phyloP scores from a whole-genome alignment of 2,797 vertebrate genomes.

The Epinephelus malabaricus region DNA sequence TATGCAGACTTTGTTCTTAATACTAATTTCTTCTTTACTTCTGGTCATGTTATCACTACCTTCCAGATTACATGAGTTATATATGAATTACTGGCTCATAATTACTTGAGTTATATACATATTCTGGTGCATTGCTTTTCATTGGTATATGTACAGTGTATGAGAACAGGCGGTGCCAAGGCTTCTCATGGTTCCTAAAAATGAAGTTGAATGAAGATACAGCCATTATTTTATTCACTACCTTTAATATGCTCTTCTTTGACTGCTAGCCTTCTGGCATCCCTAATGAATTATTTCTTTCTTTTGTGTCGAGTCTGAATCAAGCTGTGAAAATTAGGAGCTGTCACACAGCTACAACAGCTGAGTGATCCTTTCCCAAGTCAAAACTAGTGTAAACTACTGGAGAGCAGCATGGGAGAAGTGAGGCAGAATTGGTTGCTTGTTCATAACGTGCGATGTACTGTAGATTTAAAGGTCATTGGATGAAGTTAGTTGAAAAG shows the following conservation, averaged over 20 bases:
- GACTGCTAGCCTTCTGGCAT: neutral
- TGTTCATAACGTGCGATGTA: neutral
- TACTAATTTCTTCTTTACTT: too few relatives aligned
- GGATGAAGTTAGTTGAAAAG: neutral
- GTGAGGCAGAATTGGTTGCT: neutral
- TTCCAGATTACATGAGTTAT: too few relatives aligned
- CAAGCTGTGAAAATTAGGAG: constrained; percentile 20
- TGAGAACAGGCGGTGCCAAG: neutral
- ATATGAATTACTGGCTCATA: too few relatives aligned
- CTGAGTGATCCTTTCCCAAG: constrained; percentile 15
- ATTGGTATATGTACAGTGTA: too few relatives aligned
- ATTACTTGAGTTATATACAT: too few relatives aligned
- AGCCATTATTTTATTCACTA: neutral
- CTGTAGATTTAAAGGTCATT: constrained; percentile 18
- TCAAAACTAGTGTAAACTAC: constrained; percentile 7
- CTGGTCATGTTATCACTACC: too few relatives aligned
- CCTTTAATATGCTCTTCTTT: neutral
- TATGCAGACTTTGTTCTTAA: too few relatives aligned
- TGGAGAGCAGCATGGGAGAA: constrained; percentile 4
- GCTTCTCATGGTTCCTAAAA: neutral
- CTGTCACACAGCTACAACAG: constrained; percentile 12
- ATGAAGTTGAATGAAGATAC: neutral
- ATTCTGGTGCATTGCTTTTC: too few relatives aligned
- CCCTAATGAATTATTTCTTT: neutral
- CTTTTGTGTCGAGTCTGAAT: neutral